Evolutionary conservation across 2,797 vertebrate species (phyloP), one percentile per base, ranked within the genome.

Genomic region (Lepidocolaptes lacrymiger): DNA sequence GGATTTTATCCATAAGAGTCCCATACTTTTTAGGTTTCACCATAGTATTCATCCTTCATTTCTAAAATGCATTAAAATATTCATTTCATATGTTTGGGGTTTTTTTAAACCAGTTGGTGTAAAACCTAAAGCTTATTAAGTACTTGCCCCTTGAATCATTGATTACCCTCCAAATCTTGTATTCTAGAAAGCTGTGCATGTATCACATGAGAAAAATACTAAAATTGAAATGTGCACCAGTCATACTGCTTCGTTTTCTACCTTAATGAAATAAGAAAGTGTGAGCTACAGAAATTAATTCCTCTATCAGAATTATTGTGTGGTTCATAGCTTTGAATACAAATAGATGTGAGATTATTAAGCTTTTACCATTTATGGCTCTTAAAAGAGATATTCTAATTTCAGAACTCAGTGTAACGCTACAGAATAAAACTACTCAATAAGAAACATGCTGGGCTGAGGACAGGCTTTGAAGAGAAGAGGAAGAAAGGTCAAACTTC

Each of bases 351-450:
- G 23, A 67, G 48, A 59, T 95, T 72, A 87, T 58, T 96, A 93
- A 62, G 21, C 30, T 78, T 93, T 94, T 89, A 92, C 39, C 32
- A 67, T 80, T 95, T 94, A 56, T 48, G 81, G 18, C 30, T 51
- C 59, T 72, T 94, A 91, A 96, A 96, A 92, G 85, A 72, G 55
- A 90, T 67, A 61, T 20, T 20, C 30, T 95, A 85, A 78, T 95
- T 71, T 85, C 49, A 63, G 58, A 92, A 91, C 83, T 44, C 37
- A 52, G 23, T 71, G 5, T 43, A 83, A 95, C 77, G 52, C 19
- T 62, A 55, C 27, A 72, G 32, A 76, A 81, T 78, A 86, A 77
- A 79, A 73, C 14, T 68, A 3, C 26, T 87, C 43, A 62, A 14
- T 74, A 95, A 94, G 43, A 83, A 94, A 85, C 24, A 28, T 43